These are phyloP conservation scores for Drosophila anomalata DNA, from an alignment of 2,888 invertebrate genomes.

Conservation along the genomic window DNA sequence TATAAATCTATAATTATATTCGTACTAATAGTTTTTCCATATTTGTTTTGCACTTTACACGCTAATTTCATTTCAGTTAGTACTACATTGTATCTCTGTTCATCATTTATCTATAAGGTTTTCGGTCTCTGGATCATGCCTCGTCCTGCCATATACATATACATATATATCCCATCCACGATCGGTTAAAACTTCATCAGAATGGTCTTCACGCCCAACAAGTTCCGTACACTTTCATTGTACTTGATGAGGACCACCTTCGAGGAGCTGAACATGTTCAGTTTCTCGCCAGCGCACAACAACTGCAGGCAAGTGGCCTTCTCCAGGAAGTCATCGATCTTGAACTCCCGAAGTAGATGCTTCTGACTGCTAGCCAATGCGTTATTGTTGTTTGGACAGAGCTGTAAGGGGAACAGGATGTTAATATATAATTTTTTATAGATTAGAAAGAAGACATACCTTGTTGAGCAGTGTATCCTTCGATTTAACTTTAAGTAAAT, in stretches of 20 bases:
- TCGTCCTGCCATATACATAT: not conserved
- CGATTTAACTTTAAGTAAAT: constrained; percentile 91
- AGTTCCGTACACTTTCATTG: constrained; percentile 92
- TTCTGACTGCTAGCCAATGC: constrained; percentile 75
- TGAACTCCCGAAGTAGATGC: constrained; percentile 87
- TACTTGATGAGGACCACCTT: constrained; percentile 93
- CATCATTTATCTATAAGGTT: constrained; percentile 41
- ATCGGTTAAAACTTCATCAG: constrained; percentile 87
- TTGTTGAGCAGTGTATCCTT: constrained; percentile 91
- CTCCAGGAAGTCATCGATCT: constrained; percentile 92
- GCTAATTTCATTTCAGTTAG: constrained; percentile 36
- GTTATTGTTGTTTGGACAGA: constrained; percentile 78
- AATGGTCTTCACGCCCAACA: constrained; percentile 92
- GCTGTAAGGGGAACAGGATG: constrained; percentile 60
- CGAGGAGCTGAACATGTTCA: constrained; percentile 90
- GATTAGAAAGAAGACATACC: constrained; percentile 63
- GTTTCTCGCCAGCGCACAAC: constrained; percentile 90
- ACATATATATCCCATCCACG: not conserved
- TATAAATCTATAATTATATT: constrained; percentile 47
- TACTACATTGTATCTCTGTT: constrained; percentile 28
- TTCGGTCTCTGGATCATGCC: not conserved
- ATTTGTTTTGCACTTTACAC: constrained; percentile 36
- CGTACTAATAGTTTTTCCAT: constrained; percentile 52
- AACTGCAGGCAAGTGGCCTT: constrained; percentile 92
- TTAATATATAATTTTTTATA: not conserved